Base-by-base conservation (phyloP, 2,888 invertebrate species). In the Phyllotreta striolata region DNA sequence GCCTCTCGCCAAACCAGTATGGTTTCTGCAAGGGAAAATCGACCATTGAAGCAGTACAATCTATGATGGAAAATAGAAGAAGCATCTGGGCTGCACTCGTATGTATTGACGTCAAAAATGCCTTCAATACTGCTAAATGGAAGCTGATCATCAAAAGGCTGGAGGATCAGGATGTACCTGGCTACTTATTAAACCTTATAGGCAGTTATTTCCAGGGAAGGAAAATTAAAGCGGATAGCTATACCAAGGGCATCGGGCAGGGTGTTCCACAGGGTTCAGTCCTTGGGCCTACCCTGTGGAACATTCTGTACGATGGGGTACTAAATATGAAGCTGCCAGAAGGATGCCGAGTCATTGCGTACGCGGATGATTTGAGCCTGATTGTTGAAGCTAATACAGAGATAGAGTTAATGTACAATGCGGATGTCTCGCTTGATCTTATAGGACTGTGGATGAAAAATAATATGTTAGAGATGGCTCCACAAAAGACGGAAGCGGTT, bases 221-320 rank as follows among this genome's bases (percentile, higher is more conserved):
- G n/a, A 7, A 43, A 1, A 0, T 9, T n/a, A 9, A 6, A 43
- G 12, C 41, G 34, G 10, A 12, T 34, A 34, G 39, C 43, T 4
- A 55, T 34, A 13, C 14, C 14, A 1, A 43, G 55, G 10, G 55
- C 43, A 40, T n/a, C n/a, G n/a, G n/a, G n/a, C n/a, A n/a, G n/a
- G n/a, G n/a, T n/a, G n/a, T n/a, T n/a, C 55, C 41, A 2, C 55
- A 55, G 41, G 41, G 55, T 8, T 54, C 40, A 1, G 40, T 54
- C 9, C 7, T 54, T 9, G 40, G 40, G 6, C 40, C 55, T 3
- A 10, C 12, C 3, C 37, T 51, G 4, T 51, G 51, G 37, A 51
- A 51, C 34, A 24, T 41, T n/a, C 4, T 35, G 1, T 51, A 51
- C 5, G 12, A 51, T 2, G 37, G 37, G 14, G 37, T 51, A 6